phyloP scores from a whole-genome alignment of 2,888 invertebrate species.

The Athalia cordata region DNA sequence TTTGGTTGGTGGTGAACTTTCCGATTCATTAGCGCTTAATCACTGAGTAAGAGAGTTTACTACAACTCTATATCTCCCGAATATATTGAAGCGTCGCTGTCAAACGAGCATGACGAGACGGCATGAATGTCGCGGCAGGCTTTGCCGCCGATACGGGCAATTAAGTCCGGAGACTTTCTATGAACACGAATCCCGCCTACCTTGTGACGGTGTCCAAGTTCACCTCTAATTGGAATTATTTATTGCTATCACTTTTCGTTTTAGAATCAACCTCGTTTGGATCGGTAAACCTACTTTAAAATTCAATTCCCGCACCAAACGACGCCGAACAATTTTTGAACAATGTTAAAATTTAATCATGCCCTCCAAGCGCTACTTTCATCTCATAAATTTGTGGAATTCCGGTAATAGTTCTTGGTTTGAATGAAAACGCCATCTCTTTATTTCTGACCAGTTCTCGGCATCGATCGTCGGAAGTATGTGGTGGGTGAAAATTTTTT shows the following conservation, averaged over 20 bases:
- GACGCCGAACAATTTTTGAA: constrained; percentile 2
- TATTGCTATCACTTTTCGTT: not conserved
- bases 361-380: constrained; percentile 4
- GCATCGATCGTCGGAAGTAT: no score
- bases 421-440: no score
- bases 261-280: not conserved
- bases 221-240: constrained; percentile 29
- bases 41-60: not conserved
- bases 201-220: not conserved
- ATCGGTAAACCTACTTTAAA: not conserved
- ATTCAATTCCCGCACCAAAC: constrained; percentile 3
- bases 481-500: no score
- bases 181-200: constrained; percentile 15
- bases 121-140: constrained; percentile 12
- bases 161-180: constrained; percentile 8
- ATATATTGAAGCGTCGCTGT: constrained; percentile 18
- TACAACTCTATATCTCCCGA: constrained; percentile 1
- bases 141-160: constrained; percentile 4
- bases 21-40: not conserved
- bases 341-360: not conserved
- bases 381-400: not conserved
- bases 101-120: constrained; percentile 14
- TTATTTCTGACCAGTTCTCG: no score
- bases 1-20: not conserved
- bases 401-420: not conserved